Conservation (phyloP, 2,888 invertebrate genomes). For the Troglohyphantes excavatus region DNA sequence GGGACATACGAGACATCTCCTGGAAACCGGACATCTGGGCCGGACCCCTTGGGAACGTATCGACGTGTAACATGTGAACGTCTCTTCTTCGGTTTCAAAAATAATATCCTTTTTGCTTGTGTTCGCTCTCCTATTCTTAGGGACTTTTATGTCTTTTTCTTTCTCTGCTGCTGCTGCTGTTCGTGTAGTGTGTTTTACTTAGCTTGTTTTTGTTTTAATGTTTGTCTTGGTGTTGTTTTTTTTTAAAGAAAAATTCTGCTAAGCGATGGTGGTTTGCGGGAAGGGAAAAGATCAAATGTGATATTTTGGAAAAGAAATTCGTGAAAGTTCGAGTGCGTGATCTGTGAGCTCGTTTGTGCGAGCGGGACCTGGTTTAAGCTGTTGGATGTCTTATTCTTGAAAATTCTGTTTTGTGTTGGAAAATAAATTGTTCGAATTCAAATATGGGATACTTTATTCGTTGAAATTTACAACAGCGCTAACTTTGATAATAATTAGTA, state of each 20-base stretch:
- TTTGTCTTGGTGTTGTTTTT: slow-evolving; percentile 27
- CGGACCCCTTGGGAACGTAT: slow-evolving; percentile 72
- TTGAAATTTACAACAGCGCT: no score
- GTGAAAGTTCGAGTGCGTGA: not conserved
- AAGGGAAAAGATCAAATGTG: not conserved
- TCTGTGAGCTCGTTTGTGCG: not conserved
- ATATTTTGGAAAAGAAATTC: not conserved
- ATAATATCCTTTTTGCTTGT: slow-evolving; percentile 66
- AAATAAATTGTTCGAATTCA: no score
- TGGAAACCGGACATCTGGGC: slow-evolving; percentile 72
- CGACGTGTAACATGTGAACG: slow-evolving; percentile 70
- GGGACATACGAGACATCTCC: slow-evolving; percentile 50
- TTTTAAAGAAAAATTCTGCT: slow-evolving; percentile 26
- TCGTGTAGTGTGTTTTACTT: slow-evolving; percentile 41
- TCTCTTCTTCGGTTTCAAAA: slow-evolving; percentile 75
- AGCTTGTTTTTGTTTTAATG: not conserved
- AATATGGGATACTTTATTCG: no score
- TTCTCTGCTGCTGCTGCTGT: no score
- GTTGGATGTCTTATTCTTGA: no score
- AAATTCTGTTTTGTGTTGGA: no score
- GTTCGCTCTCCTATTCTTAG: slow-evolving; percentile 3
- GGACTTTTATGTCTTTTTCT: slow-evolving; percentile 5
- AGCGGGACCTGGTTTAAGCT: no score
- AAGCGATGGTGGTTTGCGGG: slow-evolving; percentile 22
- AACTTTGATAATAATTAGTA: no score